Percentiles rank a stretch among this genome's conserved stretches.
phyloP scores from a whole-genome alignment of 1,140 invertebrate genomes.

The Maniola jurtina region DNA sequence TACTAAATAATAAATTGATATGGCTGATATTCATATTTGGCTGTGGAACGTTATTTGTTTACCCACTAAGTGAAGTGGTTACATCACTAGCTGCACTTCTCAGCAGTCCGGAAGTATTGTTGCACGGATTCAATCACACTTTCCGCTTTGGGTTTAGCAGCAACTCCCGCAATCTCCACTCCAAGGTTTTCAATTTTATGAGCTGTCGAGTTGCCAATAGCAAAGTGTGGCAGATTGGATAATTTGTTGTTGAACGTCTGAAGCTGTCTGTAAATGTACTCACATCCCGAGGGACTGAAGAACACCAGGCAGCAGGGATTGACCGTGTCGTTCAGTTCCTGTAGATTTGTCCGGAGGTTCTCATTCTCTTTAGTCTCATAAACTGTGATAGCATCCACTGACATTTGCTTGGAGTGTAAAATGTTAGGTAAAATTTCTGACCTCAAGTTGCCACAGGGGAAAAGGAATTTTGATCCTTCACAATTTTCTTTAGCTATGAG shows the following conservation, averaged over 20 bases:
- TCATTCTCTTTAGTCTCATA: constrained; percentile 79
- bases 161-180: constrained; percentile 62
- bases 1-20: too few species aligned
- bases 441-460: constrained; percentile 78
- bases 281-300: constrained; percentile 79
- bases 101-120: constrained; percentile 47
- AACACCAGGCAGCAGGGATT: constrained; percentile 76
- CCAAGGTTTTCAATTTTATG: constrained; percentile 69
- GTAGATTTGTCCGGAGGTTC: constrained; percentile 68
- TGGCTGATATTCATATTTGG: too few species aligned
- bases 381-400: constrained; percentile 74
- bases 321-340: constrained; percentile 50
- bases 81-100: constrained; percentile 31
- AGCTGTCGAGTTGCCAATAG: constrained; percentile 69
- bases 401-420: constrained; percentile 61
- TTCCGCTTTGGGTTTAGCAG: constrained; percentile 52
- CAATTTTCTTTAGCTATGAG: constrained; percentile 70
- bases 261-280: constrained; percentile 63
- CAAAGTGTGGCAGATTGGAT: constrained; percentile 60
- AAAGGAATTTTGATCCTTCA: constrained; percentile 60
- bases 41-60: background rate
- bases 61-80: too few species aligned
- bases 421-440: constrained; percentile 74
- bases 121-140: constrained; percentile 57
- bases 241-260: constrained; percentile 66